Evolutionary conservation across 64 coral and sea anemone species (phyloP).

Genomic region (Montipora efflorescens): DNA sequence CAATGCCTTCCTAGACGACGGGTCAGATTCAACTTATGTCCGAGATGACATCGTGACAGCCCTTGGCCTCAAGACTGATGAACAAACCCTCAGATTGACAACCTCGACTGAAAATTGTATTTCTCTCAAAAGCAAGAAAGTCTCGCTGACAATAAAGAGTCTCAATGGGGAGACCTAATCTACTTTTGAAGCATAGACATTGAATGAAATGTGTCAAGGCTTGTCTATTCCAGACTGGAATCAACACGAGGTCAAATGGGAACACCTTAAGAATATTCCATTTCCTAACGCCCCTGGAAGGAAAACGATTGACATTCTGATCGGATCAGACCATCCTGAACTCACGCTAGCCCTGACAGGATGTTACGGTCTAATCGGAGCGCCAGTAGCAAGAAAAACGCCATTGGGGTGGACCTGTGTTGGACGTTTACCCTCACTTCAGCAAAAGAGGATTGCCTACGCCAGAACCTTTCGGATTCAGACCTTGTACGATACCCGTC

Average conservation of each 20-base stretch:
- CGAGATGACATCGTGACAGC: no score
- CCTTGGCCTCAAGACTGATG: no score
- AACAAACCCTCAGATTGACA: no score
- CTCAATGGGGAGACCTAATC: no score
- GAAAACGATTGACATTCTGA: constrained; percentile 31
- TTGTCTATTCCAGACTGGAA: constrained; percentile 5
- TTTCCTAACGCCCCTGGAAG: background rate
- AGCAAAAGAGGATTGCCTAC: background rate
- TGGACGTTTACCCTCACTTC: background rate
- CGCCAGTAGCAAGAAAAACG: constrained; percentile 52
- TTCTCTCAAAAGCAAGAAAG: no score
- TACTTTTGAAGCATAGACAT: no score
- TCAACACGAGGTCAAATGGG: background rate
- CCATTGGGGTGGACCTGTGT: background rate
- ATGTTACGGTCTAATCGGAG: background rate
- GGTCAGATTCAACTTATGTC: background rate
- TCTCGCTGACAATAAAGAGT: background rate
- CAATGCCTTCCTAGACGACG: constrained; percentile 21
- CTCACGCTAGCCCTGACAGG: constrained; percentile 43
- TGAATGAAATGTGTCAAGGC: background rate
- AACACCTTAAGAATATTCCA: background rate
- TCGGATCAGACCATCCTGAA: constrained; percentile 45
- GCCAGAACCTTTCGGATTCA: background rate
- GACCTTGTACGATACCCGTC: background rate
- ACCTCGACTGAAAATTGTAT: no score